Evolutionary conservation across 2,888 invertebrate genomes (phyloP).

Genomic region (Tenthredo distinguenda): DNA sequence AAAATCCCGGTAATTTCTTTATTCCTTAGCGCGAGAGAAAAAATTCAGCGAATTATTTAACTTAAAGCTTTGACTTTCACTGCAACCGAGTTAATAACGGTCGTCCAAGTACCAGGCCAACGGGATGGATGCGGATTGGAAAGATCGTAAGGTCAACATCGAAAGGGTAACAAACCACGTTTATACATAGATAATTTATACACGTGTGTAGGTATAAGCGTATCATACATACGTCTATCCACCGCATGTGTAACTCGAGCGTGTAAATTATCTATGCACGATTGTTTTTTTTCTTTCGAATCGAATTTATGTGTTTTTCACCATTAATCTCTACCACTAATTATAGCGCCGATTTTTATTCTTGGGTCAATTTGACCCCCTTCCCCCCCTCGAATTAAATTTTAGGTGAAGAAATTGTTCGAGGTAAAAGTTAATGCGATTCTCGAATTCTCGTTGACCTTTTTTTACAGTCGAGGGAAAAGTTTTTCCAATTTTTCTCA

Average conservation of each 20-base stretch:
- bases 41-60: not conserved
- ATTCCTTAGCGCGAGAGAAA: not conserved
- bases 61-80: not conserved
- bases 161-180: not conserved
- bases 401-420: too few relatives aligned
- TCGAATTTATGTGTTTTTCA: too few relatives aligned
- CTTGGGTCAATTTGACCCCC: not conserved
- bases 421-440: too few relatives aligned
- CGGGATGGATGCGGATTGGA: not conserved
- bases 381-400: too few relatives aligned
- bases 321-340: too few relatives aligned
- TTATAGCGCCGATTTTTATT: too few relatives aligned
- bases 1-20: not conserved
- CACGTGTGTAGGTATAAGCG: not conserved
- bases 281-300: too few relatives aligned
- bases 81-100: not conserved
- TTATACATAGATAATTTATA: not conserved
- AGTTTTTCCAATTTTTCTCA: not conserved
- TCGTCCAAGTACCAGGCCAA: not conserved
- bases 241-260: too few relatives aligned
- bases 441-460: too few relatives aligned
- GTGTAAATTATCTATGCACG: too few relatives aligned
- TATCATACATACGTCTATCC: not conserved
- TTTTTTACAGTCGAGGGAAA: too few relatives aligned
- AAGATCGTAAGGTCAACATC: not conserved